A percentile compares a stretch with the other conserved stretches of the same genome.
These are phyloP conservation scores for Ammodytes marinus DNA, from an alignment of 2,113 vertebrate genomes.

Conservation along the genomic window DNA sequence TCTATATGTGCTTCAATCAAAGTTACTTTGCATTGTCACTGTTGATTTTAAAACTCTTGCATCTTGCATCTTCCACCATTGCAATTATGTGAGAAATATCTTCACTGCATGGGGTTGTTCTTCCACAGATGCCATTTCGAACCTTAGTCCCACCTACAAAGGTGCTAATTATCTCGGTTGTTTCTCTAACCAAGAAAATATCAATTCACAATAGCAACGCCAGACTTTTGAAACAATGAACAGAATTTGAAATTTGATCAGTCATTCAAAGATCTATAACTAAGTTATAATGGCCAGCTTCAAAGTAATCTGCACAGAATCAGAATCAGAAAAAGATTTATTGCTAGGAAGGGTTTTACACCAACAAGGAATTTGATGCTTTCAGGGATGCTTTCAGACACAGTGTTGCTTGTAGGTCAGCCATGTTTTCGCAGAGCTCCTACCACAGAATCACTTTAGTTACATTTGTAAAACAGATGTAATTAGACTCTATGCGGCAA, in stretches of 20 bases:
- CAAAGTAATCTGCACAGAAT: not conserved
- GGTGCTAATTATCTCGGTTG: not conserved
- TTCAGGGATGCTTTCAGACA: not conserved
- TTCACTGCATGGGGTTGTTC: not conserved
- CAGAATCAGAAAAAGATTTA: no score
- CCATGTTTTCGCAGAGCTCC: not conserved
- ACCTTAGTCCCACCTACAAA: not conserved
- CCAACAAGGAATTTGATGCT: no score
- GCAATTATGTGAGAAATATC: not conserved
- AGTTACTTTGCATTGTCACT: not conserved
- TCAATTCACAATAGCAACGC: not conserved
- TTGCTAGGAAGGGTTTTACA: no score
- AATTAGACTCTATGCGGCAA: not conserved
- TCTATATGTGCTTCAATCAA: not conserved
- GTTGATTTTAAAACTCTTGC: not conserved
- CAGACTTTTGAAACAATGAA: not conserved
- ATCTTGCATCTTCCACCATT: not conserved
- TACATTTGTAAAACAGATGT: not conserved
- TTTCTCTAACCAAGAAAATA: not conserved
- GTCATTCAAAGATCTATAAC: not conserved
- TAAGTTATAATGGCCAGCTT: not conserved
- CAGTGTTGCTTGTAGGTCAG: not conserved
- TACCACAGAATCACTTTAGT: not conserved
- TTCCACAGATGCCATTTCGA: not conserved
- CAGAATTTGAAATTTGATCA: not conserved